phyloP scores from a whole-genome alignment of 2,113 vertebrate genomes.

The Lampris megalopsis region DNA sequence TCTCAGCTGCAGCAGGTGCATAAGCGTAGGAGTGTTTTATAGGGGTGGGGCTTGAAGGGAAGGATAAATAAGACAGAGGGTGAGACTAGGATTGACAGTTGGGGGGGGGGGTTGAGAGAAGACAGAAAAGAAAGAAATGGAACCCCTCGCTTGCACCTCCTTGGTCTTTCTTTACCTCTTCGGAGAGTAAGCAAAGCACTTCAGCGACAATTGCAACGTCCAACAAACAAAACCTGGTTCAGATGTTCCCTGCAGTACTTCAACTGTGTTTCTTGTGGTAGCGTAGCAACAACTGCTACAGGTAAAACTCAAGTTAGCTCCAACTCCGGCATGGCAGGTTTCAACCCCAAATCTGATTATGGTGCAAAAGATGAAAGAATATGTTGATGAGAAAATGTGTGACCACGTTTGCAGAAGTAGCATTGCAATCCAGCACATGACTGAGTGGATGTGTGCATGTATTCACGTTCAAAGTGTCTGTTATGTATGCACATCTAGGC shows the following conservation, averaged over 20 bases:
- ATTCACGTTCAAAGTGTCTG: background rate
- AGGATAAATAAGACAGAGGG: background rate
- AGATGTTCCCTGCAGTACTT: no score
- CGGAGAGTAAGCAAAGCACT: no score
- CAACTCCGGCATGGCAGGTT: no score
- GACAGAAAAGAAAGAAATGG: background rate
- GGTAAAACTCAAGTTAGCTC: no score
- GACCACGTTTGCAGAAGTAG: no score
- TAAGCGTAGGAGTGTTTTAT: background rate
- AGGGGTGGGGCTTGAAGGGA: background rate
- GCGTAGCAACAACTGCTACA: no score
- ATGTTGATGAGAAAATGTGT: background rate
- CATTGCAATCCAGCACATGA: background rate
- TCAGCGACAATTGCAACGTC: no score
- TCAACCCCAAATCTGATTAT: conserved; percentile 5
- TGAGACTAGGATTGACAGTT: no score
- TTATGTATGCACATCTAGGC: background rate
- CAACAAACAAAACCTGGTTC: no score
- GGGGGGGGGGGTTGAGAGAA: background rate
- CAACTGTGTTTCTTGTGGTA: no score
- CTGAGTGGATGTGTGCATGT: background rate
- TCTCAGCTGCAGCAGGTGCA: conserved; percentile 17
- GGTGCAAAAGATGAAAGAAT: conserved; percentile 4
- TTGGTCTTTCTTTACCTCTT: background rate
- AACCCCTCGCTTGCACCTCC: background rate